These are phyloP conservation scores for Ganaspis sp. DNA, from an alignment of 1,140 invertebrate genomes.

Conservation along the genomic window DNA sequence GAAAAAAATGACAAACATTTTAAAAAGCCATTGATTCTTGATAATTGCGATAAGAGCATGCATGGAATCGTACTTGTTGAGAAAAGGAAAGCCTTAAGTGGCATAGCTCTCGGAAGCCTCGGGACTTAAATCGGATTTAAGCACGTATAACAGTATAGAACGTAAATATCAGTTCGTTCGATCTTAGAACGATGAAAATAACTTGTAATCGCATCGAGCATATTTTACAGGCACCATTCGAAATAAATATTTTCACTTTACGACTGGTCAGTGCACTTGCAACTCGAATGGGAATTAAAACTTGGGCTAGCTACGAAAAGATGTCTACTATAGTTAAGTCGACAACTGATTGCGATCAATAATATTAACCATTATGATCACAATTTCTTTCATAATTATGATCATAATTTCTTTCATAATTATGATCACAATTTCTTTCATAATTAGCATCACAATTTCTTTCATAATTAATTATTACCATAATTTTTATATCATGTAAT, in stretches of 20 bases:
- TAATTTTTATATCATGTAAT: too few species aligned
- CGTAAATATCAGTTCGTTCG: slow-evolving; percentile 62
- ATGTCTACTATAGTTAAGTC: too few species aligned
- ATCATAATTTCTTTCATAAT: too few species aligned
- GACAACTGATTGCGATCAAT: too few species aligned
- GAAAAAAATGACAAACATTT: not conserved
- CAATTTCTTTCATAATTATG: too few species aligned
- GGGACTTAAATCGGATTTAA: slow-evolving; percentile 37
- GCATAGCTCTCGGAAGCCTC: slow-evolving; percentile 28
- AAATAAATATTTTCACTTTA: slow-evolving; percentile 70
- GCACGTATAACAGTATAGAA: slow-evolving; percentile 57
- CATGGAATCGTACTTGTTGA: slow-evolving; percentile 47
- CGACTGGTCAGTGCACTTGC: slow-evolving; percentile 37
- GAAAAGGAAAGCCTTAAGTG: slow-evolving; percentile 37
- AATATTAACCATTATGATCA: too few species aligned
- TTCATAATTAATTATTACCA: too few species aligned
- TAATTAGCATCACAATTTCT: too few species aligned
- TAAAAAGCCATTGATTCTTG: slow-evolving; percentile 44
- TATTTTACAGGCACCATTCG: slow-evolving; percentile 64
- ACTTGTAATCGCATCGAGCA: slow-evolving; percentile 63
- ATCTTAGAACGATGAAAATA: slow-evolving; percentile 60
- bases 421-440: too few species aligned
- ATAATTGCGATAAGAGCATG: slow-evolving; percentile 48
- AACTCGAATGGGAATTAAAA: slow-evolving; percentile 52
- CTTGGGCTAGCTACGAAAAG: slow-evolving; percentile 41